Base-by-base conservation (phyloP, 2,113 vertebrate genomes). In the Channa maculata region DNA sequence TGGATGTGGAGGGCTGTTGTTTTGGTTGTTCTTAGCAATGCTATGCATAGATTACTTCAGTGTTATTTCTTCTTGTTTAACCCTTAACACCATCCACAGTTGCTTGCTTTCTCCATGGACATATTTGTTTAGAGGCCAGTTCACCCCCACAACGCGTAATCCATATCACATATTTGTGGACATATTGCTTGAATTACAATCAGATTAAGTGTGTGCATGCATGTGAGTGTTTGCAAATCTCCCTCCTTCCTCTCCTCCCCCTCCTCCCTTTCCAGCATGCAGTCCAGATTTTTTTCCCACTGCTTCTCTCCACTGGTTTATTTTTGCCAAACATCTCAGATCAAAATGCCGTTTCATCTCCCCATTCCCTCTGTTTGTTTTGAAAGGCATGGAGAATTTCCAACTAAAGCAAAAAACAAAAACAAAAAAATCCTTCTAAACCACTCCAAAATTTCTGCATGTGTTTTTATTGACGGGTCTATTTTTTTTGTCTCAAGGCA, bases 341-440 rank as follows among this genome's bases (percentile, higher is more conserved):
- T 80, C 59, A 80, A 86, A 83, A 81, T 71, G 71, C 59, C 51
- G 58, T 83, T 88, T 83, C 68, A 86, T 86, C 74, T 80, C 37
- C 34, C 41, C 15, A 70, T 62, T 71, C 62, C 24, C 68, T 74
- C 71, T 14, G 15, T 82, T 53, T 70, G 73, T 66, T 24, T 24
- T 24, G 24, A 77, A 84, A 83, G 65, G 11, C 54, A 11, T 51
- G 76, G 70, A 59, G 2, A 45, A 38, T 85, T 79, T 83, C 68
- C 77, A 85, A 33, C 45, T 46, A 9, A 75, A 61, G 65, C 50
- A 68, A 54, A 82, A 65, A 24, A 24, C 1, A 24, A 24, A 24
- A 24, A 24, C 1, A 24, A 24, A 72, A 60, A 65, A 24, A 5
- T 2, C 24, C 9, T 52, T 77, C 68, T 79, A 61, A 71, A 33